Conservation (phyloP, 2,113 vertebrate species). For the Sander lucioperca region DNA sequence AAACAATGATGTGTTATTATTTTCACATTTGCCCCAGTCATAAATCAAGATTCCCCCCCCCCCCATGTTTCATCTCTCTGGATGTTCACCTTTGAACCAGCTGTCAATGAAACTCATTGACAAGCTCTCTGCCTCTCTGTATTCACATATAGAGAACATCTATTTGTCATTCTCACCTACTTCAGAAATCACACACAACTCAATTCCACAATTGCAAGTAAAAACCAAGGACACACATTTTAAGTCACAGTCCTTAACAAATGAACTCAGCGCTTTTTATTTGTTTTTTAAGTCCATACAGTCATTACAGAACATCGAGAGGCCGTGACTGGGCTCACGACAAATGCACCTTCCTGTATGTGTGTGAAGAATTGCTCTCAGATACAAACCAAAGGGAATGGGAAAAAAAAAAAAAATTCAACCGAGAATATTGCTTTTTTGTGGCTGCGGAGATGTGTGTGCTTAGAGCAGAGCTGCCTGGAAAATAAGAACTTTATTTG, state of each 20-base stretch:
- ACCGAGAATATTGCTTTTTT: conserved; percentile 68
- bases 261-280: conserved; percentile 49
- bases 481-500: conserved; percentile 35
- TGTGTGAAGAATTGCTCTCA: conserved; percentile 73
- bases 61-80: conserved; percentile 1
- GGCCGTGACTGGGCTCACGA: conserved; percentile 24
- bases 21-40: conserved; percentile 33
- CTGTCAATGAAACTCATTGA: conserved; percentile 19
- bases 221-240: not conserved
- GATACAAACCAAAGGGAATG: conserved; percentile 73
- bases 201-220: not conserved
- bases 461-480: conserved; percentile 9
- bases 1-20: conserved; percentile 26
- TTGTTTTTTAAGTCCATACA: conserved; percentile 61
- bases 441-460: conserved; percentile 7
- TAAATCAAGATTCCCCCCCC: conserved; percentile 23
- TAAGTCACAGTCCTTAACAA: conserved; percentile 45
- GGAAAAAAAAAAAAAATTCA: conserved; percentile 17
- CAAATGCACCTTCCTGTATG: conserved; percentile 30
- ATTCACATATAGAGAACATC: conserved; percentile 1
- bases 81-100: conserved; percentile 20
- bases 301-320: conserved; percentile 42
- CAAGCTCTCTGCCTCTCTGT: not conserved
- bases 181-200: not conserved
- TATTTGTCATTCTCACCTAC: conserved; percentile 2